Percentiles rank a stretch among this genome's conserved stretches.
Evolutionary conservation across 2,113 vertebrate genomes (phyloP).

Genomic region (Maccullochella peelii): DNA sequence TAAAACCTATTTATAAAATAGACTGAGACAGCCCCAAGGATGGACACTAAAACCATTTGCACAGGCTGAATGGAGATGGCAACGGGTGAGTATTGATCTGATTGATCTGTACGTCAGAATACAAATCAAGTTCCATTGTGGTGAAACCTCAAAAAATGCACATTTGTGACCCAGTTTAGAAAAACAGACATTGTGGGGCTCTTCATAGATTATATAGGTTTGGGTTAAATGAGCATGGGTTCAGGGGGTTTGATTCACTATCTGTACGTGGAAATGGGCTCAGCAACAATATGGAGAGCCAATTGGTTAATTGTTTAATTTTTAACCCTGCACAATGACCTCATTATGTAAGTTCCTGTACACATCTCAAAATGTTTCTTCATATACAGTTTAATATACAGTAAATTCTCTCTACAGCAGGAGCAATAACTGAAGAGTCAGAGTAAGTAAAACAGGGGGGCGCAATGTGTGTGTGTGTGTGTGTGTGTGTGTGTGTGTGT

Average conservation of each 20-base stretch:
- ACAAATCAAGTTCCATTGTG: constrained; percentile 28
- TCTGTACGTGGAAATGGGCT: constrained; percentile 21
- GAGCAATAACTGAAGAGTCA: neutral
- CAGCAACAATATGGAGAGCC: constrained; percentile 8
- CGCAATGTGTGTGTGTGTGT: neutral
- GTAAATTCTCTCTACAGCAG: neutral
- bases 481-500: neutral
- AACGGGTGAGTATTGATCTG: constrained; percentile 58
- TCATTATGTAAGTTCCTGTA: constrained; percentile 34
- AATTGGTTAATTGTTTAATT: too few relatives aligned
- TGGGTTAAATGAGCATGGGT: neutral
- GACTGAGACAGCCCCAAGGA: constrained; percentile 22
- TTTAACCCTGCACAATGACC: constrained; percentile 19
- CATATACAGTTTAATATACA: neutral
- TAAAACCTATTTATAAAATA: constrained; percentile 1
- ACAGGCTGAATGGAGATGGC: constrained; percentile 37
- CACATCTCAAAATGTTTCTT: constrained; percentile 2
- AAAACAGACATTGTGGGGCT: neutral
- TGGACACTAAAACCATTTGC: constrained; percentile 30
- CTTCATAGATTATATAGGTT: neutral
- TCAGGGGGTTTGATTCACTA: neutral
- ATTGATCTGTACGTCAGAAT: constrained; percentile 38
- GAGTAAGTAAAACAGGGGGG: neutral
- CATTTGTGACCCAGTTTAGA: neutral
- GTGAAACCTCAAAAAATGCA: neutral